A percentile compares a stretch with the other conserved stretches of the same genome.
Conservation (phyloP, 2,888 invertebrate genomes). For the Nephrotoma appendiculata region DNA sequence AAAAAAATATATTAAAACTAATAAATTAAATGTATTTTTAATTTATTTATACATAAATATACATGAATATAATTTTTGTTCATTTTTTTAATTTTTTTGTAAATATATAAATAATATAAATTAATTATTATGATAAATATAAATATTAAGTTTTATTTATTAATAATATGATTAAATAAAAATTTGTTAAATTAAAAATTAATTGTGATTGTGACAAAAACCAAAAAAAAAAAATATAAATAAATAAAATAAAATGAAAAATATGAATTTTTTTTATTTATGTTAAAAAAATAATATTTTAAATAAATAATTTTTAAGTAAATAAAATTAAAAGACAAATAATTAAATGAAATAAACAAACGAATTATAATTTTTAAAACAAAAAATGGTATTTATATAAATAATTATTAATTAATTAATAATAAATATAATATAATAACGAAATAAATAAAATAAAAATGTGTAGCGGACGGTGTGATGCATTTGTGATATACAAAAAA, state of each 20-base stretch:
- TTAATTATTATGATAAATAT: neutral
- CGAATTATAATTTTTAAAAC: neutral
- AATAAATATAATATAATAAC: neutral
- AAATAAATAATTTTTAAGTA: neutral
- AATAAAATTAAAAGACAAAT: neutral
- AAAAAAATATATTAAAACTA: neutral
- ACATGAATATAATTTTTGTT: neutral
- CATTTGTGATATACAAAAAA: neutral
- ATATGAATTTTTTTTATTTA: neutral
- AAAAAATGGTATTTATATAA: neutral
- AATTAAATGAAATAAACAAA: neutral
- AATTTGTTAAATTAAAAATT: neutral
- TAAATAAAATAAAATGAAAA: neutral
- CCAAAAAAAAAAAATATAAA: neutral
- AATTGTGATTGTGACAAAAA: neutral
- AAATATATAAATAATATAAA: neutral
- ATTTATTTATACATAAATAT: neutral
- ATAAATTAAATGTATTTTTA: neutral
- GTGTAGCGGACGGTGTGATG: neutral
- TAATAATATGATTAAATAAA: neutral
- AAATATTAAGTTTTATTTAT: neutral
- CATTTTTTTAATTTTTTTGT: neutral
- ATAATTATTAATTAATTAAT: neutral
- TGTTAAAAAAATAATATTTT: neutral
- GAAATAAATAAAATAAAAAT: neutral